Conservation (phyloP, 1,140 invertebrate genomes). For the Tetranychus urticae region DNA sequence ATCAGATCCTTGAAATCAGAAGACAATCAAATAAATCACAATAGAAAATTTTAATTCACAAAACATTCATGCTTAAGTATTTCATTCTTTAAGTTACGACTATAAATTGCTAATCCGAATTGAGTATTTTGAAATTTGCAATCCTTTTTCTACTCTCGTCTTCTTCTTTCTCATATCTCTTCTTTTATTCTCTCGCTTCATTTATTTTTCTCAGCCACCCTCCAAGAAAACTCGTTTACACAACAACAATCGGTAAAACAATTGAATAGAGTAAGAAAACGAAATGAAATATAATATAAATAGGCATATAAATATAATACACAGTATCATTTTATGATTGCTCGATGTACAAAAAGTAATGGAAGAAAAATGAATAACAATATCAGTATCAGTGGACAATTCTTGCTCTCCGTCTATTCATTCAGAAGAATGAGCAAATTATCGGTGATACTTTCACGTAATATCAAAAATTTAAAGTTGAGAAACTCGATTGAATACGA, state of each 20-base stretch:
- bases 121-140: slow-evolving; percentile 98
- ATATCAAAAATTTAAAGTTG: neutral
- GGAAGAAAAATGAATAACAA: neutral
- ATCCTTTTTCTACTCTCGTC: slow-evolving; percentile 39
- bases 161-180: neutral
- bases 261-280: neutral
- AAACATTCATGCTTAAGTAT: slow-evolving; percentile 45
- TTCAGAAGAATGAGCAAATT: no score
- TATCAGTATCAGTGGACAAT: neutral
- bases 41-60: neutral
- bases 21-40: no score
- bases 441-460: no score
- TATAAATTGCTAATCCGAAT: slow-evolving; percentile 82
- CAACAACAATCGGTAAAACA: neutral
- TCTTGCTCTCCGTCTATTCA: no score
- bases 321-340: no score
- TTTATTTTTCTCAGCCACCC: neutral
- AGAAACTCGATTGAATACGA: neutral
- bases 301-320: neutral
- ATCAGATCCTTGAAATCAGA: neutral
- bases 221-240: neutral
- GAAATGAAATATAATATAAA: neutral
- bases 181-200: no score
- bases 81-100: slow-evolving; percentile 83
- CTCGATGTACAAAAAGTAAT: no score